Evolutionary conservation across 2,888 invertebrate genomes (phyloP).

Genomic region (Selenia dentaria): DNA sequence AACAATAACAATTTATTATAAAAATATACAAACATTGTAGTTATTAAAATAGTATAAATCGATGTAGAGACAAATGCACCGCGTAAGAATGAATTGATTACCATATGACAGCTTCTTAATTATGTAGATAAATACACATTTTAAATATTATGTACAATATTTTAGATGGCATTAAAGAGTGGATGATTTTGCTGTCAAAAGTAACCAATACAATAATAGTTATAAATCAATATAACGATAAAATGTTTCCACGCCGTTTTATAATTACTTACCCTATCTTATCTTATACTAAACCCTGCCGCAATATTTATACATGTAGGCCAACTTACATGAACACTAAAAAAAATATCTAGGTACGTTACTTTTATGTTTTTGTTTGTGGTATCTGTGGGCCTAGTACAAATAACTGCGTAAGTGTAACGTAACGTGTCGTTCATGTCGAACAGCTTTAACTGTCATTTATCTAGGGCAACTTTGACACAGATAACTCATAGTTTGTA

Average conservation of each 20-base stretch:
- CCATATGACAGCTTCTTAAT: conserved; percentile 35
- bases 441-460: too few relatives aligned
- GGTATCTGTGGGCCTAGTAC: too few relatives aligned
- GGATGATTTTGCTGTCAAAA: conserved; percentile 9
- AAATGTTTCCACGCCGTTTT: conserved; percentile 14
- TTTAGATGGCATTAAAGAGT: conserved; percentile 2
- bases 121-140: conserved; percentile 17
- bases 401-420: too few relatives aligned
- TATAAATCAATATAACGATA: conserved; percentile 22
- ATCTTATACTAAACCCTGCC: background rate
- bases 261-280: conserved; percentile 1
- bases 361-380: too few relatives aligned
- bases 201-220: conserved; percentile 21
- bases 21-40: conserved; percentile 40
- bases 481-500: too few relatives aligned
- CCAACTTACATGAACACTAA: too few relatives aligned
- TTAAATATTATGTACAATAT: conserved; percentile 5
- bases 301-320: too few relatives aligned
- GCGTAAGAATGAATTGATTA: conserved; percentile 49
- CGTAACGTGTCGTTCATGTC: too few relatives aligned
- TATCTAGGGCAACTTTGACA: too few relatives aligned
- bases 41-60: conserved; percentile 25
- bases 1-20: conserved; percentile 55
- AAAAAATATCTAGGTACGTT: too few relatives aligned
- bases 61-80: conserved; percentile 46